A percentile compares a stretch with the other conserved stretches of the same genome.
phyloP scores from a whole-genome alignment of 2,888 invertebrate genomes.

The Atethmia centrago region DNA sequence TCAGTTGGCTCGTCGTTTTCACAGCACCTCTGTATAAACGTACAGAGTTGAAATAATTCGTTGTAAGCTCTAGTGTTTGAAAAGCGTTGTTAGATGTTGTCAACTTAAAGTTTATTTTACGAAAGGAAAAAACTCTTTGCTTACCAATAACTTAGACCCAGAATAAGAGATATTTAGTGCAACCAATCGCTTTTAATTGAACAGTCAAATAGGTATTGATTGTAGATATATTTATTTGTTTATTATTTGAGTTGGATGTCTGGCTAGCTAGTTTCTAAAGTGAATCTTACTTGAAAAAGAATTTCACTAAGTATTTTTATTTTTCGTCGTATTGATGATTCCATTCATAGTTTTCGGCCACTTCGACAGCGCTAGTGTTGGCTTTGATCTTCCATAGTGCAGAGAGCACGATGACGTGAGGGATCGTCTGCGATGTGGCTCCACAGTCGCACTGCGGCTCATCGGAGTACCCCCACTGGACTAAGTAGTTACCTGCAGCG shows the following conservation, averaged over 20 bases:
- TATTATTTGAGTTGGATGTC: no score
- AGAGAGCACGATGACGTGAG: no score
- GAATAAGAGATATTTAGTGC: not conserved
- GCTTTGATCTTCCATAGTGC: no score
- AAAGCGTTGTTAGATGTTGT: constrained; percentile 46
- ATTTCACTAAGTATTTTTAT: not conserved
- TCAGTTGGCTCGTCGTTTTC: constrained; percentile 57
- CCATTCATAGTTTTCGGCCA: no score
- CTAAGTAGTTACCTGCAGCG: no score
- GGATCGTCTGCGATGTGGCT: no score
- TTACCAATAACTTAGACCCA: not conserved
- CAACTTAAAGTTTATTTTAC: not conserved
- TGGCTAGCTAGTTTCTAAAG: not conserved
- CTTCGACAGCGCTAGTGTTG: no score
- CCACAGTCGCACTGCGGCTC: no score
- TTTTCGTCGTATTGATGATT: no score
- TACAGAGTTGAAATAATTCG: constrained; percentile 54
- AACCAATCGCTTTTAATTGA: not conserved
- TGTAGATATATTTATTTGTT: no score
- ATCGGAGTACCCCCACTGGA: no score
- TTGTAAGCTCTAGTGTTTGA: constrained; percentile 37
- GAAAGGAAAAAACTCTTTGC: not conserved
- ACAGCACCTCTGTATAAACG: constrained; percentile 62
- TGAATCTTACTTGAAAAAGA: not conserved
- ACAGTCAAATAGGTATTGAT: no score